A percentile compares a stretch with the other conserved stretches of the same genome.
Conservation (phyloP, 2,888 invertebrate genomes). For the Schrankia costaestrigalis region DNA sequence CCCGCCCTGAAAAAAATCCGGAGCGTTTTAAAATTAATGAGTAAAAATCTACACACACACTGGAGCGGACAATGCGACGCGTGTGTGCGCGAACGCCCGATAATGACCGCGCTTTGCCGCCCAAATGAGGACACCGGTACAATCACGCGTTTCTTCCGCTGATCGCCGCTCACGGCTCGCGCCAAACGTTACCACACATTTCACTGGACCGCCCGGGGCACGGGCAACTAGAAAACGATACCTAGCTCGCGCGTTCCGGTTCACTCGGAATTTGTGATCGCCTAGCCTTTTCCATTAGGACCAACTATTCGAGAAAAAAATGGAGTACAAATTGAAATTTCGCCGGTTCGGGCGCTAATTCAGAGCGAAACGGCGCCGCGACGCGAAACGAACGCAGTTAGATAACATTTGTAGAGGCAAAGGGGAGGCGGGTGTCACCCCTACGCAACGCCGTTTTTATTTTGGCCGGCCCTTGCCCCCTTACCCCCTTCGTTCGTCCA, state of each 20-base stretch:
- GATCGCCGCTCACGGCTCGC: slow-evolving; percentile 11
- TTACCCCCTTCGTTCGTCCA: slow-evolving; percentile 77
- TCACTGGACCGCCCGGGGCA: slow-evolving; percentile 6
- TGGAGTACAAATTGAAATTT: slow-evolving; percentile 76
- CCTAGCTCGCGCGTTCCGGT: slow-evolving; percentile 17
- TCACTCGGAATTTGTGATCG: slow-evolving; percentile 49
- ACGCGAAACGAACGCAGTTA: slow-evolving; percentile 76
- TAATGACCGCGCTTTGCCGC: slow-evolving; percentile 66
- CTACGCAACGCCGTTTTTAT: slow-evolving; percentile 81
- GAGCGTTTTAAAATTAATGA: slow-evolving; percentile 82
- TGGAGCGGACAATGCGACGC: slow-evolving; percentile 58
- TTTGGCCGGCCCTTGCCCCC: slow-evolving; percentile 79
- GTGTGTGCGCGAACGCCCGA: slow-evolving; percentile 64
- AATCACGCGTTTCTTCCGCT: slow-evolving; percentile 32
- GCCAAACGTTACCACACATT: slow-evolving; percentile 4
- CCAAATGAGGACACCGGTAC: slow-evolving; percentile 38
- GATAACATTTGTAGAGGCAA: slow-evolving; percentile 78
- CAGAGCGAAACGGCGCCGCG: slow-evolving; percentile 64
- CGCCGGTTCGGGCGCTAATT: slow-evolving; percentile 71
- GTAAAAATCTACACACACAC: slow-evolving; percentile 81
- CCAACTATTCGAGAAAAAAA: slow-evolving; percentile 72
- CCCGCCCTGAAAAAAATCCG: slow-evolving; percentile 81
- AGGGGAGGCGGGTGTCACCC: slow-evolving; percentile 69
- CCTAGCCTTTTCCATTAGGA: slow-evolving; percentile 62
- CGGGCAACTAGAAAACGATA: slow-evolving; percentile 16